A percentile compares a stretch with the other conserved stretches of the same genome.
These are phyloP conservation scores for Chydorus sphaericus DNA, from an alignment of 2,888 invertebrate species.

Conservation along the genomic window DNA sequence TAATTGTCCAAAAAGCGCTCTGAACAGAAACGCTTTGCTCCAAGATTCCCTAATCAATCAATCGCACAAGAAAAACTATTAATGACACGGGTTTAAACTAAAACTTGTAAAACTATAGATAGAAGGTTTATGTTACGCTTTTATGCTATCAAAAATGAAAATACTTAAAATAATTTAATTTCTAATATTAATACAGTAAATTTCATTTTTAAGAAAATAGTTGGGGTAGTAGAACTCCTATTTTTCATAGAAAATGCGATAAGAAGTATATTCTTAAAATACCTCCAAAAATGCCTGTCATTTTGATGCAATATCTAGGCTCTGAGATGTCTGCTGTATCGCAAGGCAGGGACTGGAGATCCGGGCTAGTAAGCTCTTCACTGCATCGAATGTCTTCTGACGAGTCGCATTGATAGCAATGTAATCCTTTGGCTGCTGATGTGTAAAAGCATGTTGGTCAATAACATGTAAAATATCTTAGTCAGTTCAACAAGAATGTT, in stretches of 20 bases:
- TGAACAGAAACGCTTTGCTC: constrained; percentile 75
- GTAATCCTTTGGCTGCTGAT: constrained; percentile 47
- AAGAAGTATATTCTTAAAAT: constrained; percentile 25
- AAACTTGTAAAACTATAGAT: too few relatives aligned
- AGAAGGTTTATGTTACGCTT: too few relatives aligned
- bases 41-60: constrained; percentile 58
- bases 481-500: too few relatives aligned
- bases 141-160: too few relatives aligned
- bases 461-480: too few relatives aligned
- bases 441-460: too few relatives aligned
- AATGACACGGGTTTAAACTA: too few relatives aligned
- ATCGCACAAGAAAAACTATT: constrained; percentile 19
- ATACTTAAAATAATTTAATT: too few relatives aligned
- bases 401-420: constrained; percentile 81
- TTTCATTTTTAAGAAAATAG: too few relatives aligned
- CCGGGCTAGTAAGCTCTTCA: constrained; percentile 30
- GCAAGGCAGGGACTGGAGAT: constrained; percentile 7
- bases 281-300: constrained; percentile 55
- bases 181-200: too few relatives aligned
- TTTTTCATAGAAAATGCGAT: too few relatives aligned
- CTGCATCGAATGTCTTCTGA: constrained; percentile 72
- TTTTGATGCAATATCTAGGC: constrained; percentile 33
- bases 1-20: constrained; percentile 76
- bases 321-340: constrained; percentile 17
- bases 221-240: not conserved